Conservation (phyloP, 2,113 vertebrate species). For the Piprites chloris region DNA sequence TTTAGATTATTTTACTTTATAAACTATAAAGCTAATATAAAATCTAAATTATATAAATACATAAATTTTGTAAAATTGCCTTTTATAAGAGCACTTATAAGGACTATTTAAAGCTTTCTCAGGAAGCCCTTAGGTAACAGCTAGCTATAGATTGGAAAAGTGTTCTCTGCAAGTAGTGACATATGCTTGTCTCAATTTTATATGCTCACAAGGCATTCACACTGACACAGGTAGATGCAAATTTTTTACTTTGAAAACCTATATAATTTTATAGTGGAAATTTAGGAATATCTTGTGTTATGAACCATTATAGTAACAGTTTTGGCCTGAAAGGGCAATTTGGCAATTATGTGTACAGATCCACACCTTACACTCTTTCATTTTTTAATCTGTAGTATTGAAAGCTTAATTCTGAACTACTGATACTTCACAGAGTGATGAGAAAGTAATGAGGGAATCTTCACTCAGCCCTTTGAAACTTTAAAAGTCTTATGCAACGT, state of each 20-base stretch:
- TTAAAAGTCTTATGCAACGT: neutral
- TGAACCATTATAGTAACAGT: neutral
- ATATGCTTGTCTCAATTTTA: neutral
- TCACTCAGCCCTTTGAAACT: neutral
- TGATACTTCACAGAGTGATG: neutral
- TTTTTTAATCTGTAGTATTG: neutral
- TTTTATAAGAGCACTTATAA: neutral
- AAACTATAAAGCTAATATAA: neutral
- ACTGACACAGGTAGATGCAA: neutral
- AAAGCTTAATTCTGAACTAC: neutral
- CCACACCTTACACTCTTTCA: neutral
- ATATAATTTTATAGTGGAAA: neutral
- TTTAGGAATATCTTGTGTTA: neutral
- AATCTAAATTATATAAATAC: neutral
- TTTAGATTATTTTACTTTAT: neutral
- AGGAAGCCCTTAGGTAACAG: neutral
- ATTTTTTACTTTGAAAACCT: neutral
- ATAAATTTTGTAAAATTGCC: neutral
- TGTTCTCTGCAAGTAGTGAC: neutral
- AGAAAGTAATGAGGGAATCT: neutral
- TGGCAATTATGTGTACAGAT: neutral
- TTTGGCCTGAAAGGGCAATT: neutral
- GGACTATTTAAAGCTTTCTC: neutral
- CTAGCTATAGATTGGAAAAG: neutral
- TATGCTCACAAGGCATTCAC: neutral